phyloP scores from a whole-genome alignment of 2,113 vertebrate genomes.

The Oceanites oceanicus region DNA sequence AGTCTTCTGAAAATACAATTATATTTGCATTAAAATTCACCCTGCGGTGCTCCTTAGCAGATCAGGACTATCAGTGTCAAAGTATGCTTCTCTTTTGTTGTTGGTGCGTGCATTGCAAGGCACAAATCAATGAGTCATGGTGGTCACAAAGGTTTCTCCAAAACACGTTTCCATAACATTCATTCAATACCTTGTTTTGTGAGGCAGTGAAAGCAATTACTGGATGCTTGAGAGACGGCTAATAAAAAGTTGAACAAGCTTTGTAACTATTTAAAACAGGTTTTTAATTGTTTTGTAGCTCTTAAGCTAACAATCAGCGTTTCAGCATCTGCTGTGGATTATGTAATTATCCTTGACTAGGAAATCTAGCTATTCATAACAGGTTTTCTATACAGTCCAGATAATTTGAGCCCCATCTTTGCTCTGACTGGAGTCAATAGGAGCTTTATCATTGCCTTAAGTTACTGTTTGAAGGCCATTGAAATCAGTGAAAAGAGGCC shows the following conservation, averaged over 20 bases:
- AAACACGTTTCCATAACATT: neutral
- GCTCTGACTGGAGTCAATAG: neutral
- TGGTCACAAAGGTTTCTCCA: neutral
- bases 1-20: neutral
- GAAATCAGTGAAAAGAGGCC: neutral
- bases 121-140: neutral
- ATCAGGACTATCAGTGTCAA: neutral
- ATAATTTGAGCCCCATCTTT: neutral
- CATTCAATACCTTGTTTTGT: neutral
- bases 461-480: neutral
- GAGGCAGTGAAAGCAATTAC: neutral
- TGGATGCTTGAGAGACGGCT: neutral
- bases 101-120: neutral
- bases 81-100: neutral
- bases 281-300: neutral
- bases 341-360: neutral
- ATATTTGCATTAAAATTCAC: neutral
- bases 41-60: neutral
- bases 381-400: neutral
- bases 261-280: neutral
- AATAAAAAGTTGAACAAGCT: neutral
- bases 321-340: neutral
- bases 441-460: neutral
- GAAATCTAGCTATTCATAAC: neutral
- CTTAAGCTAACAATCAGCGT: neutral